phyloP scores from a whole-genome alignment of 2,797 vertebrate genomes.

The Liparis tanakae region DNA sequence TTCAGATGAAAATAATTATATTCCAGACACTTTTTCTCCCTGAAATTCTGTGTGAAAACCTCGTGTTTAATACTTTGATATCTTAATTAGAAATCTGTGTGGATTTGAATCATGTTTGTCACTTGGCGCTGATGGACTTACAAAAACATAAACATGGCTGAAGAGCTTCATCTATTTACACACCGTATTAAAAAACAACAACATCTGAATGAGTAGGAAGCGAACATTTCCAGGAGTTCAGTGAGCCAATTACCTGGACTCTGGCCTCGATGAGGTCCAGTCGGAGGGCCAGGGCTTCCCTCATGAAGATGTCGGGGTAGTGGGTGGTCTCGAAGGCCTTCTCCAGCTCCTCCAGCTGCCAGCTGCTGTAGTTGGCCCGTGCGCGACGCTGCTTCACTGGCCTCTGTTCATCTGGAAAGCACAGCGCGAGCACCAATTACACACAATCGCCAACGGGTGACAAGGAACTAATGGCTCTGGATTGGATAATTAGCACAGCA shows the following conservation, averaged over 20 bases:
- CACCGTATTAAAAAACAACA: not conserved
- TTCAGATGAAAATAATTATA: not conserved
- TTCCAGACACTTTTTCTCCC: not conserved
- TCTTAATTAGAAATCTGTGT: not conserved
- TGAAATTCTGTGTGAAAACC: not conserved
- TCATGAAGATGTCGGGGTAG: constrained; percentile 90
- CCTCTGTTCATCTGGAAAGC: constrained; percentile 88
- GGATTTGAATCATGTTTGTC: not conserved
- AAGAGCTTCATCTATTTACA: constrained; percentile 11
- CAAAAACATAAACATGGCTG: not conserved
- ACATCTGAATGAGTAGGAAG: not conserved
- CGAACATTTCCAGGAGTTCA: constrained; percentile 9
- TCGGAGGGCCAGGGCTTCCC: constrained; percentile 87
- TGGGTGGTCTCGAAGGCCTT: constrained; percentile 87
- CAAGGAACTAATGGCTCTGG: constrained; percentile 85
- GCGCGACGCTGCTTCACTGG: constrained; percentile 89
- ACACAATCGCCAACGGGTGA: constrained; percentile 83
- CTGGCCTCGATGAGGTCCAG: constrained; percentile 89
- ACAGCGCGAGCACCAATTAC: constrained; percentile 81
- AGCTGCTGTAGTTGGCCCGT: constrained; percentile 91
- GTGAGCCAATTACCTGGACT: constrained; percentile 81
- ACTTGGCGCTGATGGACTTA: not conserved
- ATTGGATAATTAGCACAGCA: constrained; percentile 84
- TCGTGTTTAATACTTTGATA: not conserved
- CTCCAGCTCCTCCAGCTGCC: constrained; percentile 90